These are phyloP conservation scores for Caretta caretta DNA, from an alignment of 2,113 vertebrate genomes.

Conservation along the genomic window DNA sequence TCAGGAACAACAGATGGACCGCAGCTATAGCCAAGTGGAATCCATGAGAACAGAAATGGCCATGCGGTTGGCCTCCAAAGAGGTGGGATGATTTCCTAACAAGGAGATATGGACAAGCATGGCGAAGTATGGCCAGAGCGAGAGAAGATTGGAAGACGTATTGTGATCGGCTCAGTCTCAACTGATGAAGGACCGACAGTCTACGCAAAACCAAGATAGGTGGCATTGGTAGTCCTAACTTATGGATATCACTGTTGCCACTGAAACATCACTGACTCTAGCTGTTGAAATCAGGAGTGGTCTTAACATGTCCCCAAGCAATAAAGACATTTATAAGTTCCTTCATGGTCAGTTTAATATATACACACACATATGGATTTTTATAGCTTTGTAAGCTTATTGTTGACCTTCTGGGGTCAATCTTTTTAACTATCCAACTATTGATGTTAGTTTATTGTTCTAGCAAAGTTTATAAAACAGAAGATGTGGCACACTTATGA, in stretches of 20 bases:
- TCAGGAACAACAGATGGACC: no score
- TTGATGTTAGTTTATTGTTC: background rate
- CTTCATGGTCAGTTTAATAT: background rate
- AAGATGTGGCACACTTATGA: background rate
- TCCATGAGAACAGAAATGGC: no score
- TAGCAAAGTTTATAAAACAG: background rate
- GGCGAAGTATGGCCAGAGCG: no score
- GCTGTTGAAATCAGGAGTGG: background rate
- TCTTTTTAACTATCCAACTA: background rate
- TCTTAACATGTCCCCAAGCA: background rate
- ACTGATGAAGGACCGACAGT: no score
- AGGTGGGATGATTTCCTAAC: no score
- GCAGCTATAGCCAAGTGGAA: no score
- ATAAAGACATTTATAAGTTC: background rate
- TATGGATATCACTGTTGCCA: background rate
- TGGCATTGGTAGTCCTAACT: background rate
- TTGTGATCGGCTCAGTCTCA: no score
- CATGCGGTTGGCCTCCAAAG: no score
- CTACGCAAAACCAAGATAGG: background rate
- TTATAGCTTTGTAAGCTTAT: background rate
- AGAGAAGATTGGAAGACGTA: no score
- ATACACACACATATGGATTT: background rate
- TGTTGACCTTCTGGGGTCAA: background rate
- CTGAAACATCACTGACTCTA: background rate
- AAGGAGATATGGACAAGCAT: no score